Evolutionary conservation across 2,113 vertebrate species (phyloP), one percentile per base, ranked within the genome.

Genomic region (Polypterus senegalus): DNA sequence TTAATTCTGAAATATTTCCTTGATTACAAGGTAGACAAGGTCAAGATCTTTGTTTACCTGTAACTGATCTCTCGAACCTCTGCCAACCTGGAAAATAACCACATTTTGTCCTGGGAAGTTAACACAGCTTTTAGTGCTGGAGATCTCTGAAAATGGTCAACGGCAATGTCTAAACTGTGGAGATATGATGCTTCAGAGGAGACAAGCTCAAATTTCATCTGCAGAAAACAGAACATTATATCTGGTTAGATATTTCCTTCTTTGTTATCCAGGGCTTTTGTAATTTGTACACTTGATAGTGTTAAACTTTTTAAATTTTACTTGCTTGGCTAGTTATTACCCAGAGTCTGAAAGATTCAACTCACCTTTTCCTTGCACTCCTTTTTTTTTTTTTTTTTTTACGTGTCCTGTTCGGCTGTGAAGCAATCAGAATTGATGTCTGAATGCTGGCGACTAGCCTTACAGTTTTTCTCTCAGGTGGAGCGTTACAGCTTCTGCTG

Each of bases 151-250:
- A 99, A 99, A 52, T 96, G 91, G 49, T 95, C 91, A 59, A 97
- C 88, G 0, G 94, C 92, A 49, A 99, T 88, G 1, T 96, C 89
- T 46, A 99, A 73, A 71, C 96, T 99, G 58, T 90, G 85, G 65
- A 92, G 83, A 76, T 97, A 99, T 0, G 94, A 97, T 1, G 94
- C 92, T 69, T 99, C 96, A 0, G 94, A 98, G 45, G 91, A 89
- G 49, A 99, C 88, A 47, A 99, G 76, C 71, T 99, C 96, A 74
- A 99, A 99, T 63, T 94, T 90, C 65, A 91, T 91, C 96, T 99
- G 65, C 3, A 59, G 61, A 9, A 47, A 3, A 57, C 51, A 60
- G 11, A 9, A 48, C 4, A n/a, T 7, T 6, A 6, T n/a, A 49
- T n/a, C 9, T n/a, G 53, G 27, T 9, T 4, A 27, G 27, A 27